Evolutionary conservation across 1,140 invertebrate genomes (phyloP), one percentile per base, ranked within the genome.

Genomic region (Ditylenchus dipsaci): DNA sequence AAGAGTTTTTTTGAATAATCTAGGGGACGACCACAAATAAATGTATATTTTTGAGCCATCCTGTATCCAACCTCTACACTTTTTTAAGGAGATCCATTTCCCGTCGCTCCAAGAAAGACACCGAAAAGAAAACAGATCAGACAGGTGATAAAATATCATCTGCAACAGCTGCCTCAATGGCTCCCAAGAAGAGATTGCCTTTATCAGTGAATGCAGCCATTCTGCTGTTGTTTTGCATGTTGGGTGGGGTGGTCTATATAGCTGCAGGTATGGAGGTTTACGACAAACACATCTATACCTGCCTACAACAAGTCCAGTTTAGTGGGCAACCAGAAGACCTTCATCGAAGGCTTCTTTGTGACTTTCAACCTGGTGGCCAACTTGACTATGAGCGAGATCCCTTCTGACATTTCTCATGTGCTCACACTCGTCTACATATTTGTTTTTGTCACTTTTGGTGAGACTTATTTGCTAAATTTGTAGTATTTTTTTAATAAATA

Each of bases 311-410:
- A 29, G 33, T 69, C 17, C 5, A 45, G n/a, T 69, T 30, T 23
- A 71, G 71, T 68, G 13, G 73, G 73, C 17, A 76, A 76, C 26
- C 26, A 76, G 57, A 77, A 76, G 49, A 76, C 76, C 1, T 81
- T 80, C 61, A 71, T 80, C 15, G 77, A 78, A 62, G 81, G 78
- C 11, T 81, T 81, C 57, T 81, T 81, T 64, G 75, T 81, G 13
- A 81, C 79, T 0, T 81, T 81, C 68, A 81, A 81, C 72, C 60
- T 81, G 26, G 79, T 81, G 5, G 79, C 79, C 1, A 81, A 81
- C 67, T 63, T 75, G 29, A 82, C 80, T 38, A 81, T 81, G 79
- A 79, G 76, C 53, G 79, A 81, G 64, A 82, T 81, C 78, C 79
- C 79, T 8, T 79, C 65, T 43, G 81, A 81, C 53, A 43, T 81